A percentile compares a stretch with the other conserved stretches of the same genome.
phyloP scores from a whole-genome alignment of 1,140 invertebrate species.

The Tetraneura akinire region DNA sequence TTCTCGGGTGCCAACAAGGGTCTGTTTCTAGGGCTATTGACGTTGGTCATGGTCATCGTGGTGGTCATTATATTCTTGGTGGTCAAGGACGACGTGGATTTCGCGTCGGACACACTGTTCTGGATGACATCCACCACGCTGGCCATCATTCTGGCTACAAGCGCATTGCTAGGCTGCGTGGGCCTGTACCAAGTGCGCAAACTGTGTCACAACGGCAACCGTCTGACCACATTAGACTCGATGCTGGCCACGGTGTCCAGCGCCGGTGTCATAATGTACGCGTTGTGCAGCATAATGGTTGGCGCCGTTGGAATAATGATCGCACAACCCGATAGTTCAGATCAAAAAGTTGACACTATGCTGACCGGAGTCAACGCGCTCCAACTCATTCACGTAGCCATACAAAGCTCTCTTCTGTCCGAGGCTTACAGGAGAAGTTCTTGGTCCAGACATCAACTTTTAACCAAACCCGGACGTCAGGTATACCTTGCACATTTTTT shows the following conservation, averaged over 20 bases:
- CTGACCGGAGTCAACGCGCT: slow-evolving; percentile 61
- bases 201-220: slow-evolving; percentile 60
- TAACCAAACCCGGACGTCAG: slow-evolving; percentile 67
- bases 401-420: slow-evolving; percentile 67
- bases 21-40: slow-evolving; percentile 66
- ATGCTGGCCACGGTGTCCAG: slow-evolving; percentile 63
- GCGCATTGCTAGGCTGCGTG: slow-evolving; percentile 56
- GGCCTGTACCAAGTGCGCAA: slow-evolving; percentile 61
- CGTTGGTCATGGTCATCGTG: slow-evolving; percentile 66
- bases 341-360: slow-evolving; percentile 59
- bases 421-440: slow-evolving; percentile 65
- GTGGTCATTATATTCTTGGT: slow-evolving; percentile 69
- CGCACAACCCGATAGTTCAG: slow-evolving; percentile 54
- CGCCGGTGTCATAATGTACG: slow-evolving; percentile 64
- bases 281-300: slow-evolving; percentile 64
- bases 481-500: too few species aligned
- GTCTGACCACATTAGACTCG: slow-evolving; percentile 61
- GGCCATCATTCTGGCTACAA: slow-evolving; percentile 60
- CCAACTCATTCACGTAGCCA: slow-evolving; percentile 64
- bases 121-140: slow-evolving; percentile 62
- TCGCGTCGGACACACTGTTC: slow-evolving; percentile 60
- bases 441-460: slow-evolving; percentile 62
- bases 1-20: slow-evolving; percentile 63
- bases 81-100: slow-evolving; percentile 64
- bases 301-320: slow-evolving; percentile 61